Evolutionary conservation across 2,113 vertebrate genomes (phyloP), one percentile per base, ranked within the genome.

Genomic region (Tachysurus vachellii): DNA sequence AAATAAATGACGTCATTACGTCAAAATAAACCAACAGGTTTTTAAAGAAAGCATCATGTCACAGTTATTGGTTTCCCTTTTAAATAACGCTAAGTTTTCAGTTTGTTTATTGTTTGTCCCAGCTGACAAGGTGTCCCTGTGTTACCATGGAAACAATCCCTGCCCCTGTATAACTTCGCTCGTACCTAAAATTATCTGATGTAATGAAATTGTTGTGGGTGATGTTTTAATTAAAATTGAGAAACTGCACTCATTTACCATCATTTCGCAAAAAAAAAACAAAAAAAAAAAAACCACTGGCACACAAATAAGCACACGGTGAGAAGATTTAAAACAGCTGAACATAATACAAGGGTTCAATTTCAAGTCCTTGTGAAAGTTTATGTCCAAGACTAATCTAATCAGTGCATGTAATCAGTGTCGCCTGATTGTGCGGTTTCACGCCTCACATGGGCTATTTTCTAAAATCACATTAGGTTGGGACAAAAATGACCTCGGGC

Each of bases 321-420:
- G 23, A 28, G 47, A 26, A 47, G 17, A 47, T 64, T 50, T 21
- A 21, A 80, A 59, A 56, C n/a, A 54, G 54, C 28, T 1, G 6
- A 53, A 19, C 0, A 2, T 53, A 31, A 83, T 66, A 53, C 0
- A 2, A 9, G 31, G 23, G 23, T 28, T 83, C 81, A 17, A 50
- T 83, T 53, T 66, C 62, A 61, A 64, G 59, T 82, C 80, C 59
- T 82, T 4, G 23, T 66, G 44, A 66, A 82, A 82, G 81, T 83
- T 83, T 83, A 83, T 83, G 66, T 83, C 81, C 81, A 66, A 53
- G 62, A 83, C 81, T 66, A 83, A 83, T 83, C 17, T 19, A 53
- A 83, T 83, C 81, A 83, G 81, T 4, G 81, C 16, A 42, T 83
- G 44, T 66, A 83, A 83, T 83, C 81, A 83, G 42, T 16, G 81